phyloP scores from a whole-genome alignment of 2,113 vertebrate genomes.

The Turdus rufiventris region DNA sequence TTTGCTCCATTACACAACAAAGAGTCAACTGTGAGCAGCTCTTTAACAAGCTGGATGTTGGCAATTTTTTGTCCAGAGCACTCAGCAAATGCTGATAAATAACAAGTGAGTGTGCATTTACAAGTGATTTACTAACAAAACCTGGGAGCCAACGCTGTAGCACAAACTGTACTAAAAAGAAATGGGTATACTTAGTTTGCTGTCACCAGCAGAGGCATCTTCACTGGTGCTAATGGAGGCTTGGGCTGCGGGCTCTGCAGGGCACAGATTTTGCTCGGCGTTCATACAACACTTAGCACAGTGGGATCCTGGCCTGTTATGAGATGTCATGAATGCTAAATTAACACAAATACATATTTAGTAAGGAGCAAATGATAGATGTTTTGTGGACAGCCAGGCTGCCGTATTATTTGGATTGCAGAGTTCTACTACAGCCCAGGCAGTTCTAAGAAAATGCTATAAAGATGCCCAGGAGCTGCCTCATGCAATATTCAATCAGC shows the following conservation, averaged over 20 bases:
- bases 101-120: not conserved
- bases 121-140: not conserved
- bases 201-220: slow-evolving; percentile 8
- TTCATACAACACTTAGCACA: slow-evolving; percentile 14
- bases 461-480: not conserved
- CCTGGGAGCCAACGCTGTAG: not conserved
- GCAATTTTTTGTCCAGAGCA: not conserved
- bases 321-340: slow-evolving; percentile 32
- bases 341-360: slow-evolving; percentile 48
- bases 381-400: slow-evolving; percentile 21
- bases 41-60: not conserved
- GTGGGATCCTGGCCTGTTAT: slow-evolving; percentile 7
- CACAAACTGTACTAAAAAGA: not conserved
- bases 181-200: slow-evolving; percentile 6
- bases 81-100: slow-evolving; percentile 24
- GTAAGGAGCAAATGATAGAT: slow-evolving; percentile 29
- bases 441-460: slow-evolving; percentile 5
- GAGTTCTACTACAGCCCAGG: not conserved
- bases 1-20: slow-evolving; percentile 38
- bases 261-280: not conserved
- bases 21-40: slow-evolving; percentile 8
- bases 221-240: not conserved
- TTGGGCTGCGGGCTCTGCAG: slow-evolving; percentile 12
- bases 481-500: slow-evolving; percentile 36
- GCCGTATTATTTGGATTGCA: slow-evolving; percentile 14